phyloP scores from a whole-genome alignment of 2,888 invertebrate species.

The Cylloceria caligata region DNA sequence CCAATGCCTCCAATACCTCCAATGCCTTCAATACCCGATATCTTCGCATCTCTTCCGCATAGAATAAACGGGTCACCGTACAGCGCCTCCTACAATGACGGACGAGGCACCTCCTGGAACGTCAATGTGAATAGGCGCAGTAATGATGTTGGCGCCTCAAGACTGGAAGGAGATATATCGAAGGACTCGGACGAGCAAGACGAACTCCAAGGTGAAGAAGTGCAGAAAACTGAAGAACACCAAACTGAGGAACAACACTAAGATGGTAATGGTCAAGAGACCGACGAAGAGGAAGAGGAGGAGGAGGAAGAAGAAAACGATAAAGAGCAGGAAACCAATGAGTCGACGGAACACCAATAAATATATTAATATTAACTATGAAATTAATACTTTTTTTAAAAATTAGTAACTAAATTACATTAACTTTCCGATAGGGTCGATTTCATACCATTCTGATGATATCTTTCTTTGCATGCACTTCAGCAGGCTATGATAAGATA shows the following conservation, averaged over 20 bases:
- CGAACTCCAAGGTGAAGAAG: not conserved
- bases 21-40: conserved; percentile 17
- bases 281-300: not conserved
- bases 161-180: not conserved
- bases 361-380: not conserved
- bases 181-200: not conserved
- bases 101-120: conserved; percentile 62
- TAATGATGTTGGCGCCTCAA: not conserved
- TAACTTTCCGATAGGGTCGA: not conserved
- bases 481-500: no score
- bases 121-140: conserved; percentile 64
- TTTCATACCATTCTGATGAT: not conserved
- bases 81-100: conserved; percentile 65
- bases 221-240: not conserved
- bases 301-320: not conserved
- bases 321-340: not conserved
- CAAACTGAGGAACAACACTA: not conserved
- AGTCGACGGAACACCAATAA: not conserved
- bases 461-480: not conserved
- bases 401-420: not conserved
- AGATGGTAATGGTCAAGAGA: no score
- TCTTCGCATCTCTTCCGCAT: conserved; percentile 39
- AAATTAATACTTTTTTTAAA: not conserved
- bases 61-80: conserved; percentile 49
- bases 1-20: not conserved